Percentiles rank a stretch among this genome's conserved stretches.
phyloP scores from a whole-genome alignment of 37 sponge, comb jelly and placozoan genomes.

The Cliona cf. orientalis region DNA sequence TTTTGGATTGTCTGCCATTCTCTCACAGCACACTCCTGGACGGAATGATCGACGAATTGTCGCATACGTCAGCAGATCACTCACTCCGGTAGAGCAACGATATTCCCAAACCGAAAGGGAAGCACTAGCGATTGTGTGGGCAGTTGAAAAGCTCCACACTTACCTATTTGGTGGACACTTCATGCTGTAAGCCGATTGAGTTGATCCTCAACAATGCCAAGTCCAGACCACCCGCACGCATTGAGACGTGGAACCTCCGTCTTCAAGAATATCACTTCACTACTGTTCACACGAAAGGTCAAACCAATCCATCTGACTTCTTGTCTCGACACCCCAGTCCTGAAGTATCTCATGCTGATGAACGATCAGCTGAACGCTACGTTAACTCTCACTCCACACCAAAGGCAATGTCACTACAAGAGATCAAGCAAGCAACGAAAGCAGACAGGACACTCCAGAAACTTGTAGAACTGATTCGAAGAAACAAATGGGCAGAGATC shows the following conservation, averaged over 20 bases:
- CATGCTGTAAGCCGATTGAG: conserved; percentile 40
- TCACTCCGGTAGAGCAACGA: conserved; percentile 5
- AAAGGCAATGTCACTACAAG: conserved; percentile 35
- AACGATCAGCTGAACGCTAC: conserved; percentile 12
- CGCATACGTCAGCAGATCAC: conserved; percentile 48
- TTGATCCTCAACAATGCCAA: conserved; percentile 31
- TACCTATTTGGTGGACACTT: conserved; percentile 75
- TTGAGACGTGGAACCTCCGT: conserved; percentile 50
- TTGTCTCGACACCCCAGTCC: conserved; percentile 39
- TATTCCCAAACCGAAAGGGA: conserved; percentile 43
- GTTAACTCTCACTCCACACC: conserved; percentile 21
- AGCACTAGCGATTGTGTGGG: conserved; percentile 21
- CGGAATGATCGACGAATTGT: conserved; percentile 30
- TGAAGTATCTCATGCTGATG: not conserved
- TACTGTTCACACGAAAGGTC: conserved; percentile 44
- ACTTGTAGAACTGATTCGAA: not conserved
- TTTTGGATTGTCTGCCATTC: conserved; percentile 40
- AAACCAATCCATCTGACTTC: conserved; percentile 49
- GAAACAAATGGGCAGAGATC: not conserved
- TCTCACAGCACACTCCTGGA: conserved; percentile 22
- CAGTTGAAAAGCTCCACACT: conserved; percentile 39
- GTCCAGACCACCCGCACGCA: conserved; percentile 59
- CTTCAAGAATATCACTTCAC: conserved; percentile 51
- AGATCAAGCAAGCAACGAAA: conserved; percentile 29
- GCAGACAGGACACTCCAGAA: conserved; percentile 19